phyloP scores from a whole-genome alignment of 2,113 vertebrate genomes.

The Neotragus moschatus region DNA sequence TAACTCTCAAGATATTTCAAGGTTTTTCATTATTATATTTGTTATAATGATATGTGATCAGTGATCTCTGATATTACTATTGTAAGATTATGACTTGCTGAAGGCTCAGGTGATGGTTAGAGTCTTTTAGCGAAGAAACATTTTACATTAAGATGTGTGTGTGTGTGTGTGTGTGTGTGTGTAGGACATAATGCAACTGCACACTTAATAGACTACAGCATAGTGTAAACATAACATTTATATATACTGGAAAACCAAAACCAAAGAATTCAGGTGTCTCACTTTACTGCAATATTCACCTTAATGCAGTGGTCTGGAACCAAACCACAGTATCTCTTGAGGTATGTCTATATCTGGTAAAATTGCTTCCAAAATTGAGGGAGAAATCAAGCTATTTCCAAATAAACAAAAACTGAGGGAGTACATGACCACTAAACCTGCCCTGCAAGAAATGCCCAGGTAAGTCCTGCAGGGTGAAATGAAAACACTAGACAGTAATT shows the following conservation, averaged over 20 bases:
- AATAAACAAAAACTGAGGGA: background rate
- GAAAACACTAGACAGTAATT: background rate
- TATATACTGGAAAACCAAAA: background rate
- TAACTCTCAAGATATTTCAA: background rate
- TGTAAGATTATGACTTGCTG: background rate
- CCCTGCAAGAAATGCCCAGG: background rate
- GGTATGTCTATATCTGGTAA: background rate
- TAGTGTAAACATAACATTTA: background rate
- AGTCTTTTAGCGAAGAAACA: background rate
- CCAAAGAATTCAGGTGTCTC: background rate
- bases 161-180: background rate
- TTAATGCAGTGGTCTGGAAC: background rate
- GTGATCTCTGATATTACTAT: background rate
- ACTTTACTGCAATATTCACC: background rate
- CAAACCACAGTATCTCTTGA: background rate
- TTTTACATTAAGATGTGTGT: background rate
- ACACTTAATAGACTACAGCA: background rate
- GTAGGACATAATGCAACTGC: background rate
- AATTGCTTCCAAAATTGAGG: background rate
- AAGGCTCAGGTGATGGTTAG: background rate
- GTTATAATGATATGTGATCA: background rate
- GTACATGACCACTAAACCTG: background rate
- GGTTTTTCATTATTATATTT: background rate
- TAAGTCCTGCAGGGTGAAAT: background rate
- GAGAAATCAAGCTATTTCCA: background rate